These are phyloP conservation scores for Hyphantria cunea DNA, from an alignment of 1,140 invertebrate genomes.

Conservation along the genomic window DNA sequence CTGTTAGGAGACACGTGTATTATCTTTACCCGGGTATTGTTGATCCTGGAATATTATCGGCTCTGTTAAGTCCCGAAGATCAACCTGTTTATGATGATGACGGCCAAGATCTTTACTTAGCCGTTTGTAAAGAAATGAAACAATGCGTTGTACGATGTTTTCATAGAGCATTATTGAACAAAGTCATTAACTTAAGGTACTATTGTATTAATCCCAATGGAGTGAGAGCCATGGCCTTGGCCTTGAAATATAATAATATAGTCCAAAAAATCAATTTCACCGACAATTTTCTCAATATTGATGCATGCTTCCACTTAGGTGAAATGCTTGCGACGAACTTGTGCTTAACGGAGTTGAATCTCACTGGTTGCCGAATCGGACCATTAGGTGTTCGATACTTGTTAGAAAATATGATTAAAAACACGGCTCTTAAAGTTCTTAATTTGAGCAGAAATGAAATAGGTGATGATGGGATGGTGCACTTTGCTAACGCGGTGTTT, in stretches of 20 bases:
- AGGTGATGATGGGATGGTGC: slow-evolving; percentile 61
- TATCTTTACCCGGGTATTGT: slow-evolving; percentile 73
- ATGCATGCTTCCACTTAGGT: slow-evolving; percentile 67
- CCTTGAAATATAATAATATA: slow-evolving; percentile 64
- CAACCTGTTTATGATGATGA: slow-evolving; percentile 59
- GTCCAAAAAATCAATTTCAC: slow-evolving; percentile 67
- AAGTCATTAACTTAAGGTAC: slow-evolving; percentile 70
- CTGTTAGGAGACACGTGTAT: slow-evolving; percentile 69
- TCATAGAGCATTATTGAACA: slow-evolving; percentile 54
- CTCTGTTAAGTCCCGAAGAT: slow-evolving; percentile 64
- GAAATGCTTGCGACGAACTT: slow-evolving; percentile 71
- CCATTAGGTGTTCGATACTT: slow-evolving; percentile 56
- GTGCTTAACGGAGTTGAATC: slow-evolving; percentile 59
- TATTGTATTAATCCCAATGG: slow-evolving; percentile 73
- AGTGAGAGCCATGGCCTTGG: slow-evolving; percentile 62
- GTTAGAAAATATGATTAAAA: slow-evolving; percentile 49
- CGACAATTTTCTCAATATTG: slow-evolving; percentile 71
- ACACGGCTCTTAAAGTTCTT: slow-evolving; percentile 53
- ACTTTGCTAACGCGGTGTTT: slow-evolving; percentile 55
- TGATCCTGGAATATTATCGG: slow-evolving; percentile 77
- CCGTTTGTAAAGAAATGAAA: slow-evolving; percentile 70
- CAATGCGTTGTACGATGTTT: slow-evolving; percentile 67
- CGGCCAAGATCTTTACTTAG: slow-evolving; percentile 70
- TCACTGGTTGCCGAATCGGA: slow-evolving; percentile 76
- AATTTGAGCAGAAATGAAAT: slow-evolving; percentile 71